Conservation (phyloP, 2,888 invertebrate genomes). For the Podabrus alpinus region DNA sequence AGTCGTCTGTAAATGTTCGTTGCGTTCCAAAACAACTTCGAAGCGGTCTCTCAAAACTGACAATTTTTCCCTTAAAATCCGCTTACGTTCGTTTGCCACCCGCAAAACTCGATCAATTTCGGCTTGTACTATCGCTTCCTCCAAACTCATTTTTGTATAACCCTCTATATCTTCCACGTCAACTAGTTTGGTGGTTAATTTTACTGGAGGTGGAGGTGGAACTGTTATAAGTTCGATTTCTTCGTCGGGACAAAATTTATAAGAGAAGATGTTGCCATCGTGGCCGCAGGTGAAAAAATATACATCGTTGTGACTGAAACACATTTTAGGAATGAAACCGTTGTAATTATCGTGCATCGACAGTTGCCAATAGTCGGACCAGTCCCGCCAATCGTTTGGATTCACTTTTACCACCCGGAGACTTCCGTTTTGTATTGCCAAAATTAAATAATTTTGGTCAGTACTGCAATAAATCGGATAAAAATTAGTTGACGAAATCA, state of each 20-base stretch:
- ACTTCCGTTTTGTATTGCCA: constrained; percentile 66
- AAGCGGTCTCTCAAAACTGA: constrained; percentile 20
- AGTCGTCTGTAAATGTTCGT: constrained; percentile 63
- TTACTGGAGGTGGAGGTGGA: not conserved
- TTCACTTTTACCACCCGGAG: constrained; percentile 62
- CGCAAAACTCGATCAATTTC: constrained; percentile 67
- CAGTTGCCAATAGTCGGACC: constrained; percentile 68
- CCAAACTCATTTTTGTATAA: constrained; percentile 57
- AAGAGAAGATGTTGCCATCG: constrained; percentile 81
- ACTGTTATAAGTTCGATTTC: constrained; percentile 11
- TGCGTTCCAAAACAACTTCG: constrained; percentile 47
- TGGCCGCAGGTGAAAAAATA: constrained; percentile 65
- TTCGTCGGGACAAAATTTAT: constrained; percentile 55
- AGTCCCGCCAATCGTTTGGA: constrained; percentile 57
- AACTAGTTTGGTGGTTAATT: not conserved
- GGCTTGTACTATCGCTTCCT: constrained; percentile 70
- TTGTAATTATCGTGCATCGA: constrained; percentile 77
- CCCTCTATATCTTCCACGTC: constrained; percentile 51
- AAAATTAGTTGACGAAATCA: not conserved
- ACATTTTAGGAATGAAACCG: constrained; percentile 68
- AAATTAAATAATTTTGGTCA: constrained; percentile 59
- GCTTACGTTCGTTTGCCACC: constrained; percentile 68
- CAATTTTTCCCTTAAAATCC: constrained; percentile 61
- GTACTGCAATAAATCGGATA: constrained; percentile 48
- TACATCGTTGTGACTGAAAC: constrained; percentile 65